Evolutionary conservation across 2,113 vertebrate species (phyloP).

Genomic region (Psophia crepitans): DNA sequence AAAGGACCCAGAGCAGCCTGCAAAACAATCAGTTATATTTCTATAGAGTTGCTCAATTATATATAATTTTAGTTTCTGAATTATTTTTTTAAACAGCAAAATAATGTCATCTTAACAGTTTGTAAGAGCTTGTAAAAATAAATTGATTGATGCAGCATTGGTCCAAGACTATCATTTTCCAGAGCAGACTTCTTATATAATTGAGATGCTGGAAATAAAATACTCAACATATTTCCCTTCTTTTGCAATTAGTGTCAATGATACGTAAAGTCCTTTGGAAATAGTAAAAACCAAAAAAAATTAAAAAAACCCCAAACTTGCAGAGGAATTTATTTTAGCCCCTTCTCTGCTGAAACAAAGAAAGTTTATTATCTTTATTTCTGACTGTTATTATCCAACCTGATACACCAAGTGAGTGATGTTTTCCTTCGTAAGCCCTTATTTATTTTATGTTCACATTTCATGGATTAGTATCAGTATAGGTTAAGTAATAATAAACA

Average conservation of each 20-base stretch:
- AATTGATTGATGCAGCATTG: background rate
- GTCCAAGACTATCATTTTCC: background rate
- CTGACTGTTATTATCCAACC: constrained; percentile 30
- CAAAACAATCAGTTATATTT: background rate
- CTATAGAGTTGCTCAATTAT: background rate
- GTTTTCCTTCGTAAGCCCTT: constrained; percentile 40
- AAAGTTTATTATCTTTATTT: constrained; percentile 69
- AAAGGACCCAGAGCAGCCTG: background rate
- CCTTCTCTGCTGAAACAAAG: constrained; percentile 53
- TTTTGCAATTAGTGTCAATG: background rate
- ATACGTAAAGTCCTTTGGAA: constrained; percentile 9
- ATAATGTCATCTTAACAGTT: background rate
- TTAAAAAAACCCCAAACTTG: background rate
- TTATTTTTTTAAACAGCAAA: background rate
- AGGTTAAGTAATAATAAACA: constrained; percentile 60
- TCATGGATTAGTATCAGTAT: constrained; percentile 45
- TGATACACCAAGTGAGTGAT: constrained; percentile 9
- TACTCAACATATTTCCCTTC: background rate
- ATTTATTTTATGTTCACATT: constrained; percentile 52
- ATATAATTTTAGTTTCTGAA: background rate
- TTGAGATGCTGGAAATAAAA: constrained; percentile 31
- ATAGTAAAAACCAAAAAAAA: background rate
- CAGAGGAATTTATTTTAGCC: constrained; percentile 31
- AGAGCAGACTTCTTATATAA: background rate
- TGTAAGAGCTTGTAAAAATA: background rate